phyloP scores from a whole-genome alignment of 2,888 invertebrate species.

The Microctonus hyperodae region DNA sequence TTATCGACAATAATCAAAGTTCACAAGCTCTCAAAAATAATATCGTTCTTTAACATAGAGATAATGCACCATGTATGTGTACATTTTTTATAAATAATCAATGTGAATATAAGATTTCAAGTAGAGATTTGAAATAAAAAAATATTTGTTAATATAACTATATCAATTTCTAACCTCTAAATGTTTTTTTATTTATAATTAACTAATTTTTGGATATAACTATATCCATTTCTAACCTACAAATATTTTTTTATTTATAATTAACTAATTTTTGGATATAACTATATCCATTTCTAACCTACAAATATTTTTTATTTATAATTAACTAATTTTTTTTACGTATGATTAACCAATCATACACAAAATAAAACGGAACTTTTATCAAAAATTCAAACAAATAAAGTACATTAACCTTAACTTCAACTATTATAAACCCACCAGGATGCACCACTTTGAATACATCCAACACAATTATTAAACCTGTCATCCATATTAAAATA shows the following conservation, averaged over 20 bases:
- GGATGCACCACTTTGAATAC: slow-evolving; percentile 55
- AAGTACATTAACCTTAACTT: slow-evolving; percentile 49
- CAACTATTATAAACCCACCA: slow-evolving; percentile 49
- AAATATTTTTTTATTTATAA: no score
- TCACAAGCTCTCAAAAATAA: no score
- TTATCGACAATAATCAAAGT: background rate
- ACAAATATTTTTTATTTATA: no score
- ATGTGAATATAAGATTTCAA: background rate
- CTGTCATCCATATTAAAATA: slow-evolving; percentile 23
- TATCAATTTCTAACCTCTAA: no score
- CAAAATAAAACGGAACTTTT: slow-evolving; percentile 39
- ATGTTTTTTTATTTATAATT: no score
- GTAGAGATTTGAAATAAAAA: slow-evolving; percentile 7
- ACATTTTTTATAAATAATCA: background rate
- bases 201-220: no score
- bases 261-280: no score
- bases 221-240: no score
- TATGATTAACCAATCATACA: no score
- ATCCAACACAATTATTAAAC: slow-evolving; percentile 49
- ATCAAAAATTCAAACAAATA: slow-evolving; percentile 38
- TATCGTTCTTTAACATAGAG: background rate
- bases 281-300: no score
- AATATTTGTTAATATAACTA: no score
- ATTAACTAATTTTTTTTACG: no score
- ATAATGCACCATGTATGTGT: background rate